phyloP scores from a whole-genome alignment of 2,797 vertebrate genomes.

The Sardinella longiceps region DNA sequence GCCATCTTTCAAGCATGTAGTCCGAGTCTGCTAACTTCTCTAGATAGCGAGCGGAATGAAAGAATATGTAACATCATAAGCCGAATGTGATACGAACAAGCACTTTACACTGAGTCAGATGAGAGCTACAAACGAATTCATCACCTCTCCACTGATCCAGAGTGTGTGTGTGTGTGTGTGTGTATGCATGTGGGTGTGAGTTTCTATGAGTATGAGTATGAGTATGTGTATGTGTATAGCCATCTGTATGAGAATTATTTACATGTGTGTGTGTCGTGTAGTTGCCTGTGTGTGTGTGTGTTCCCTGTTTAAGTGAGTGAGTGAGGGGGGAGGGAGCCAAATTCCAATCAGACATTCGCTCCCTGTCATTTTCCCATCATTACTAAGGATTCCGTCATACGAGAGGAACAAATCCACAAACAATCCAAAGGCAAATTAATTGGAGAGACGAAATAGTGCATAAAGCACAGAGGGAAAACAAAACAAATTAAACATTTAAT shows the following conservation, averaged over 20 bases:
- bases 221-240: too few relatives aligned
- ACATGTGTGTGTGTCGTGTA: too few relatives aligned
- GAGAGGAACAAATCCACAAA: slow-evolving; percentile 28
- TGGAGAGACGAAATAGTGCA: slow-evolving; percentile 14
- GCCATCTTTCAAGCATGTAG: too few relatives aligned
- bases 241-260: too few relatives aligned
- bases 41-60: too few relatives aligned
- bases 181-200: not conserved
- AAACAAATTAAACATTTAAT: slow-evolving; percentile 55
- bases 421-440: slow-evolving; percentile 13
- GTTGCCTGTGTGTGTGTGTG: too few relatives aligned
- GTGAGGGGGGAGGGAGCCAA: slow-evolving; percentile 11
- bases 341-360: not conserved
- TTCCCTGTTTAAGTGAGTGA: slow-evolving; percentile 4
- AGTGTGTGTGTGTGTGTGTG: not conserved
- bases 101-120: too few relatives aligned
- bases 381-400: slow-evolving; percentile 12
- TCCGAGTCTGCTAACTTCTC: too few relatives aligned
- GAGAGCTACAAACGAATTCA: not conserved
- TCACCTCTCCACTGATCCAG: too few relatives aligned
- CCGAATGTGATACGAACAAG: too few relatives aligned
- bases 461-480: slow-evolving; percentile 35
- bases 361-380: not conserved
- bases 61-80: too few relatives aligned
- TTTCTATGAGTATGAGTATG: not conserved